These are phyloP conservation scores for Ciconia stormi DNA, from an alignment of 2,113 vertebrate species.

Conservation along the genomic window DNA sequence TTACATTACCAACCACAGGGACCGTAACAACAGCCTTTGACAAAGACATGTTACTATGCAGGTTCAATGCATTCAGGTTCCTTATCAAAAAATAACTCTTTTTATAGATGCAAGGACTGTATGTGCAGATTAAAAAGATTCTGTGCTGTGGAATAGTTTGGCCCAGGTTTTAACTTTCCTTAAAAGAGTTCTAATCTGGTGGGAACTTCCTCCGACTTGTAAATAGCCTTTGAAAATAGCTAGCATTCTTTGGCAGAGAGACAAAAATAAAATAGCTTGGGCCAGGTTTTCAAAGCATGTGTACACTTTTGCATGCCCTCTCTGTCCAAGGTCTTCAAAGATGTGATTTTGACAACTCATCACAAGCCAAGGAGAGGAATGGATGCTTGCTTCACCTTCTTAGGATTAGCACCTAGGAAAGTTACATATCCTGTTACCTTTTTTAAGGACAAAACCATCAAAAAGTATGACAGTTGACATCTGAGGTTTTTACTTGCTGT, in stretches of 20 bases:
- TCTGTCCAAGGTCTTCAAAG: neutral
- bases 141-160: neutral
- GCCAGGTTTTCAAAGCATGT: neutral
- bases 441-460: neutral
- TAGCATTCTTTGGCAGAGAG: conserved; percentile 30
- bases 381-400: neutral
- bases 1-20: conserved; percentile 77
- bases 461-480: neutral
- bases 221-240: conserved; percentile 60
- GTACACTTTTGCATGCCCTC: neutral
- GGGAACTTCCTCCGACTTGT: conserved; percentile 65
- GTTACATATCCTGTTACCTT: neutral
- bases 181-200: conserved; percentile 36
- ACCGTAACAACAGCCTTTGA: conserved; percentile 63
- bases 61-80: conserved; percentile 18
- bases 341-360: neutral
- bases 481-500: neutral
- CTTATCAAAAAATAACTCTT: conserved; percentile 34
- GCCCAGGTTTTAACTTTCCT: conserved; percentile 36
- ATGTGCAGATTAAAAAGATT: conserved; percentile 4
- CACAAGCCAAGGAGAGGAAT: neutral
- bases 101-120: neutral
- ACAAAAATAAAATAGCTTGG: conserved; percentile 3
- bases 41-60: conserved; percentile 39
- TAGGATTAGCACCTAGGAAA: neutral